phyloP scores from a whole-genome alignment of 2,888 invertebrate genomes.

The Perizoma flavofasciatum region DNA sequence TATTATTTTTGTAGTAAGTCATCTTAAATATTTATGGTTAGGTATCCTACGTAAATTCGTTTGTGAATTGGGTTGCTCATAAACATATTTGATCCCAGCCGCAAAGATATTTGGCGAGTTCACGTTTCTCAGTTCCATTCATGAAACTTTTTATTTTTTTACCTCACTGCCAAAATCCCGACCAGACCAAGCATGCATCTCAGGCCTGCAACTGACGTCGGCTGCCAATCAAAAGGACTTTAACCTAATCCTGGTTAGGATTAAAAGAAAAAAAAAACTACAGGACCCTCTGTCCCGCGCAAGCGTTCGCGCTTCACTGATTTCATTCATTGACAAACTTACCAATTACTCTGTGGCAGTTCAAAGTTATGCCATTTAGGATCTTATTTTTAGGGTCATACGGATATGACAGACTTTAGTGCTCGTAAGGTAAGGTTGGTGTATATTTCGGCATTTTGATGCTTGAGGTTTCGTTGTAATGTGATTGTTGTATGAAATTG shows the following conservation, averaged over 20 bases:
- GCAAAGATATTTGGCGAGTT: not conserved
- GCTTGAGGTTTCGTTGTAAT: slow-evolving; percentile 79
- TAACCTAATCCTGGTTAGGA: slow-evolving; percentile 80
- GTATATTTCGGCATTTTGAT: slow-evolving; percentile 63
- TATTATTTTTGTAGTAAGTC: too few relatives aligned
- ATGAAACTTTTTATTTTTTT: slow-evolving; percentile 17
- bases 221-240: slow-evolving; percentile 82
- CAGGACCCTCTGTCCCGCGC: slow-evolving; percentile 74
- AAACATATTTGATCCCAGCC: too few relatives aligned
- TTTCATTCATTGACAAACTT: slow-evolving; percentile 38
- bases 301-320: slow-evolving; percentile 79
- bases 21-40: too few relatives aligned
- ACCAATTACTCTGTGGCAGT: not conserved
- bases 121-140: slow-evolving; percentile 12
- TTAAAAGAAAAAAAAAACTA: slow-evolving; percentile 79
- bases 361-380: slow-evolving; percentile 30
- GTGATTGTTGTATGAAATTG: slow-evolving; percentile 75
- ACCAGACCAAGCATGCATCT: slow-evolving; percentile 42
- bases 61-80: too few relatives aligned
- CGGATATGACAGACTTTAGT: slow-evolving; percentile 6
- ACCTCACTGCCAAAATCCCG: slow-evolving; percentile 42
- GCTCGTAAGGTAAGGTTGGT: slow-evolving; percentile 20
- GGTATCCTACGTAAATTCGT: too few relatives aligned
- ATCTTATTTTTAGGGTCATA: slow-evolving; percentile 32
- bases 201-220: slow-evolving; percentile 74